phyloP scores from a whole-genome alignment of 1,140 invertebrate genomes.

The Chionoecetes opilio region DNA sequence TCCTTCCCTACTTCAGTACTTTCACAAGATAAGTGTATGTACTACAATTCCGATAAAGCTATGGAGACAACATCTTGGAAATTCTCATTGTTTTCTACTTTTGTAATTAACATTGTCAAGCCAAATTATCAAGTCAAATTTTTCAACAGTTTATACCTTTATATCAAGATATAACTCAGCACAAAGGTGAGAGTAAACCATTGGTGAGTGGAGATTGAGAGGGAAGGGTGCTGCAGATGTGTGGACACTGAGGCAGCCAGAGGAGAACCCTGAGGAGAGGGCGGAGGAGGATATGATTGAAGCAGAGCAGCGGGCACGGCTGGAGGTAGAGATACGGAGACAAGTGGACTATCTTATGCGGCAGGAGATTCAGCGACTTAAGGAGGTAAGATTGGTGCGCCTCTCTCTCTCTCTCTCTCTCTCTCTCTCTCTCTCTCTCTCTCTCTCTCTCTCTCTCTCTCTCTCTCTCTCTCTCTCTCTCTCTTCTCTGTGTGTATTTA shows the following conservation, averaged over 20 bases:
- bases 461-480: not conserved
- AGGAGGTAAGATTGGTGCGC: constrained; percentile 84
- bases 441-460: not conserved
- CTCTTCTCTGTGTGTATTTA: not conserved
- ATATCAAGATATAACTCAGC: too few relatives aligned
- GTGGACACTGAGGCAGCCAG: constrained; percentile 93
- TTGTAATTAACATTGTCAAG: too few relatives aligned
- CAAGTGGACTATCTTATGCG: constrained; percentile 94
- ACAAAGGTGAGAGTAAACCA: not conserved
- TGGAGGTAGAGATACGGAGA: constrained; percentile 93
- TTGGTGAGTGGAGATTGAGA: not conserved
- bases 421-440: not conserved
- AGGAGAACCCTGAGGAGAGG: constrained; percentile 87
- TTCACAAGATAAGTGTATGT: too few relatives aligned
- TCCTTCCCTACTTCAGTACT: too few relatives aligned
- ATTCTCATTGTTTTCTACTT: too few relatives aligned
- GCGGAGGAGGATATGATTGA: constrained; percentile 91
- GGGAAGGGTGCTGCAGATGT: constrained; percentile 86
- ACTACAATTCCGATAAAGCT: too few relatives aligned
- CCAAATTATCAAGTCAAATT: too few relatives aligned
- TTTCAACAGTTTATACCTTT: too few relatives aligned
- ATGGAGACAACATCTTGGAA: too few relatives aligned
- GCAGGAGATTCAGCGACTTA: constrained; percentile 91
- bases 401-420: constrained; percentile 18
- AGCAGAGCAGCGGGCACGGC: constrained; percentile 91